Evolutionary conservation across 2,797 vertebrate species (phyloP).

Genomic region (Muscicapa striata): DNA sequence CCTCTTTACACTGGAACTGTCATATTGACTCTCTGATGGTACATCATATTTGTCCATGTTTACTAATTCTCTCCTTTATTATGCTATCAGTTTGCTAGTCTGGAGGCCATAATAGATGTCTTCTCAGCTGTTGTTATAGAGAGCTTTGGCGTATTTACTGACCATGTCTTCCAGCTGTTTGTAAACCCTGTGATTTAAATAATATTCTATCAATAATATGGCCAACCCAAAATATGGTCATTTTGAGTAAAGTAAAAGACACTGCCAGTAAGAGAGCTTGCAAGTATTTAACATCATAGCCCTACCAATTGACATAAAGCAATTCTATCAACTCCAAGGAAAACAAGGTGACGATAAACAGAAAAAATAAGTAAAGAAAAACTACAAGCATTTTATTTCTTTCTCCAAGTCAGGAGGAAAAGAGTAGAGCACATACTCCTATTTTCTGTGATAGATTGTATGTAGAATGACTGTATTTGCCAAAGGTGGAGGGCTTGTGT

Average conservation of each 20-base stretch:
- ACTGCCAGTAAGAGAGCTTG: background rate
- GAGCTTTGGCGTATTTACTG: background rate
- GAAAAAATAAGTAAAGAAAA: background rate
- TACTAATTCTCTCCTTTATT: background rate
- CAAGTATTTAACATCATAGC: background rate
- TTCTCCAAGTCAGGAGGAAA: background rate
- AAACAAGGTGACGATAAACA: background rate
- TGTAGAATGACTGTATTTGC: background rate
- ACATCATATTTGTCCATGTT: background rate
- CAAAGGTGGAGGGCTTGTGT: slow-evolving; percentile 37
- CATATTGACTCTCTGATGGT: background rate
- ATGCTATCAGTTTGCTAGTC: background rate
- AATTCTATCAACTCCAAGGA: background rate
- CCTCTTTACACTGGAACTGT: background rate
- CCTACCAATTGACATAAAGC: background rate
- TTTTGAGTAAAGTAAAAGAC: background rate
- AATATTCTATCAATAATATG: background rate
- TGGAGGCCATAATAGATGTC: background rate
- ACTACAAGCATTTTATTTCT: background rate
- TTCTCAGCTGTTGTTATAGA: background rate
- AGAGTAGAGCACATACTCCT: background rate
- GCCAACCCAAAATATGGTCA: background rate
- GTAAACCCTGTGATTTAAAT: background rate
- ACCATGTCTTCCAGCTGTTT: background rate
- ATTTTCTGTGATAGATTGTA: background rate